Conservation (phyloP, 2,888 invertebrate genomes). For the Watsonalla cultraria region DNA sequence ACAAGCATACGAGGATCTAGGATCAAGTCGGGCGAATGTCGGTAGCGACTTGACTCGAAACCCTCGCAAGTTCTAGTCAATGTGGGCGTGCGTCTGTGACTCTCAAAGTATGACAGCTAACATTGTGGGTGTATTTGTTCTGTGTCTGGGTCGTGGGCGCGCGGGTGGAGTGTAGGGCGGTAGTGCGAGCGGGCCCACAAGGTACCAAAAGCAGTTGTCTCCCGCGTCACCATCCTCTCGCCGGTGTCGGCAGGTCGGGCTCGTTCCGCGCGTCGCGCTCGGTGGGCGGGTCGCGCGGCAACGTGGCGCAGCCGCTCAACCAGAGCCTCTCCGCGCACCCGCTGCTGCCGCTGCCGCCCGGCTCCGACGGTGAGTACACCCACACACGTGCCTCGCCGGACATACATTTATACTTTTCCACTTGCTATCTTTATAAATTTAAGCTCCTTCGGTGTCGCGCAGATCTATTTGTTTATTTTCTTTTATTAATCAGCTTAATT, state of each 20-base stretch:
- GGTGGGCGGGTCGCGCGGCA: slow-evolving; percentile 87
- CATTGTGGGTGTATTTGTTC: no score
- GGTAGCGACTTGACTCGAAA: no score
- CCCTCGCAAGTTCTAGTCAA: no score
- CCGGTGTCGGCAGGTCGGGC: slow-evolving; percentile 90
- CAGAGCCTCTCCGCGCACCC: slow-evolving; percentile 96
- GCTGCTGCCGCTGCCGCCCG: slow-evolving; percentile 92
- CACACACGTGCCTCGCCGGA: not conserved
- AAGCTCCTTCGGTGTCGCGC: no score
- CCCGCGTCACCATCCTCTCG: slow-evolving; percentile 70
- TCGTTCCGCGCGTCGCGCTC: slow-evolving; percentile 93
- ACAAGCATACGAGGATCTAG: no score
- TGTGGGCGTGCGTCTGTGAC: no score
- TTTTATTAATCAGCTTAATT: no score
- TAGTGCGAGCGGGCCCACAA: slow-evolving; percentile 2
- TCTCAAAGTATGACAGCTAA: no score
- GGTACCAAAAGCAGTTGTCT: slow-evolving; percentile 1
- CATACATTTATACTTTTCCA: no score
- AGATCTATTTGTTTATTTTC: no score
- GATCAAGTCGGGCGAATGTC: no score
- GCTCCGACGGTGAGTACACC: slow-evolving; percentile 75
- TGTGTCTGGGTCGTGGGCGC: not conserved
- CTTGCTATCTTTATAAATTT: no score
- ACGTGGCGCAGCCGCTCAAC: slow-evolving; percentile 86
- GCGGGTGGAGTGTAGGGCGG: not conserved